Base-by-base conservation (phyloP, 2,888 invertebrate species). In the Ecliptopera silaceata region DNA sequence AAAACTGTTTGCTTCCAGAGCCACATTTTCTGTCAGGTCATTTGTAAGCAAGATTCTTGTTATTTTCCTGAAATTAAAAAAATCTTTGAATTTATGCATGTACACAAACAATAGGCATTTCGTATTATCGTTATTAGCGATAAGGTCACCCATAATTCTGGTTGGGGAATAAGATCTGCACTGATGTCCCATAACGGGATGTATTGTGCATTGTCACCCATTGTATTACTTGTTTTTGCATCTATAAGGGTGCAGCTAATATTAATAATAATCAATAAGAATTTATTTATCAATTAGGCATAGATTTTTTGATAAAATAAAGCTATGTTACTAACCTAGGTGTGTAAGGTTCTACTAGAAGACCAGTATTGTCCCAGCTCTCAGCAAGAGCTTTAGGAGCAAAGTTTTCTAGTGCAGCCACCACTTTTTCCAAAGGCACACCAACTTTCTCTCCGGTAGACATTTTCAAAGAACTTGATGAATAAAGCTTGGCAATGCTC, bases 361-460 rank as follows among this genome's bases (percentile, higher is more conserved):
- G 88, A 0, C 99, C 99, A 47, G 98, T 98, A 86, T 99, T 99
- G 79, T 99, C 99, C 98, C 98, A 99, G 48, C 92, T 93, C 71
- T 95, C 97, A 2, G 98, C 97, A 11, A 95, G 84, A 1, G 89
- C 81, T 29, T 93, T 80, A 6, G 96, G 94, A 0, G 97, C 97
- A 84, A 95, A 95, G 6, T 87, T 81, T 71, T 96, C 93, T 59
- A 97, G 84, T 50, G 88, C 90, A 10, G 85, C 72, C 34, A 96
- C 74, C 2, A 96, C 92, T 59, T 86, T 83, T 12, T 72, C 72
- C 57, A 94, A 70, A 4, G 90, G 71, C 2, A 92, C 72, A 51
- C 93, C 93, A 59, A 71, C 60, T 57, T 71, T 79, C 54, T 84
- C 81, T 50, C 79, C 83, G 43, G 70, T 65, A 42, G 81, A 76